A percentile compares a stretch with the other conserved stretches of the same genome.
Evolutionary conservation across 37 sponge, comb jelly and placozoan species (phyloP).

Genomic region (Tethya wilhelma): DNA sequence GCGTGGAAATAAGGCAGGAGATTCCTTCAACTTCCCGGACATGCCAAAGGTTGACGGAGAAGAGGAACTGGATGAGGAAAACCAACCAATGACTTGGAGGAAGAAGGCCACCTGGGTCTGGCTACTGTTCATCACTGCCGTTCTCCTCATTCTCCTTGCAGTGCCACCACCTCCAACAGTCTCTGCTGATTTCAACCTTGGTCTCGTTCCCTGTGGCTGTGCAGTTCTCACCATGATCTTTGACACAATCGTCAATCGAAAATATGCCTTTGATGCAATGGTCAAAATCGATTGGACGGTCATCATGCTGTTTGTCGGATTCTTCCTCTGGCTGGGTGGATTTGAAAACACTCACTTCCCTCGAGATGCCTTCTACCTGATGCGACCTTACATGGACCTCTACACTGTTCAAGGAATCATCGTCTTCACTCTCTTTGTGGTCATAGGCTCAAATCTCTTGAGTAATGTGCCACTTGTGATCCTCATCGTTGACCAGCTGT

Average conservation of each 20-base stretch:
- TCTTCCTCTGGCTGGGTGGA: constrained; percentile 89
- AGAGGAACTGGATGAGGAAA: not conserved
- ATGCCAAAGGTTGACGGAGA: not conserved
- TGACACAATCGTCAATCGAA: constrained; percentile 66
- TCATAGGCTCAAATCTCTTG: constrained; percentile 79
- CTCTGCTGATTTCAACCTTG: constrained; percentile 74
- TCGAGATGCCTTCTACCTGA: constrained; percentile 29
- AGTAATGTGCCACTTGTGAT: constrained; percentile 90
- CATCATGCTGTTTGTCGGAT: constrained; percentile 88
- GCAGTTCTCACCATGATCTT: constrained; percentile 75
- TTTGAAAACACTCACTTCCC: constrained; percentile 81
- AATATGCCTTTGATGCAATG: constrained; percentile 73
- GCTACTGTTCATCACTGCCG: constrained; percentile 43
- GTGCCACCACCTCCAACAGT: constrained; percentile 47
- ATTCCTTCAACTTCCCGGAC: not conserved
- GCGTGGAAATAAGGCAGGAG: too few relatives aligned
- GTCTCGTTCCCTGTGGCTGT: constrained; percentile 75
- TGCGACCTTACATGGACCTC: constrained; percentile 56
- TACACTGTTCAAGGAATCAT: constrained; percentile 57
- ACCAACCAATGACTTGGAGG: constrained; percentile 3
- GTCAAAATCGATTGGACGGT: constrained; percentile 87
- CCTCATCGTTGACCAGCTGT: constrained; percentile 63
- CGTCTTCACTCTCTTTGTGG: constrained; percentile 72
- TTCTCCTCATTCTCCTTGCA: constrained; percentile 61
- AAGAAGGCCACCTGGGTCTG: constrained; percentile 40